phyloP scores from a whole-genome alignment of 1,140 invertebrate species.

The Macrotrachela quadricornifera region DNA sequence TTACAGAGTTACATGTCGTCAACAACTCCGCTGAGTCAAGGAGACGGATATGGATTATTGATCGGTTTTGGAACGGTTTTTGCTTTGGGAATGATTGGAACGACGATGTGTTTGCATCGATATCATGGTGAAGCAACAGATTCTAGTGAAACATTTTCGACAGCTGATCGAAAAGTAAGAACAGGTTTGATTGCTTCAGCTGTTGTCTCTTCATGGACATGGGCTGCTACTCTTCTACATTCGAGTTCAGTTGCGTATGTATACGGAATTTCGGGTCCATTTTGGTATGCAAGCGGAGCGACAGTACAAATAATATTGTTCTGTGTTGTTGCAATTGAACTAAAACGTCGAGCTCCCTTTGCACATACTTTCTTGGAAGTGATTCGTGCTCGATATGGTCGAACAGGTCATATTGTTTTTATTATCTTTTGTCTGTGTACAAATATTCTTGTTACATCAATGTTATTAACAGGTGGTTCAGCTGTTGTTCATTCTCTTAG shows the following conservation, averaged over 20 bases:
- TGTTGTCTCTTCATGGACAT: slow-evolving; percentile 32
- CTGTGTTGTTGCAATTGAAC: slow-evolving; percentile 15
- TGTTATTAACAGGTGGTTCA: slow-evolving; percentile 6
- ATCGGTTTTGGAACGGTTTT: no score
- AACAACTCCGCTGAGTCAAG: no score
- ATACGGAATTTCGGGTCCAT: slow-evolving; percentile 29
- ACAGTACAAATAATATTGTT: slow-evolving; percentile 29
- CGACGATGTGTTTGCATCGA: no score
- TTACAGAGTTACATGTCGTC: no score
- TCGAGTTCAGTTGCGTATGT: slow-evolving; percentile 26
- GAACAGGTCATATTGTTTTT: slow-evolving; percentile 22
- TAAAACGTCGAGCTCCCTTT: slow-evolving; percentile 26
- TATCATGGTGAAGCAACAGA: no score
- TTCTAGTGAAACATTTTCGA: no score
- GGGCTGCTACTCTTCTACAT: slow-evolving; percentile 31
- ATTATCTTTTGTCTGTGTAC: slow-evolving; percentile 27
- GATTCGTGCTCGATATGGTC: slow-evolving; percentile 26
- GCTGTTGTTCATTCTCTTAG: neutral
- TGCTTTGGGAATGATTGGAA: no score
- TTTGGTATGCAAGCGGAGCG: slow-evolving; percentile 31
- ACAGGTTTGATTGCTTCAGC: neutral
- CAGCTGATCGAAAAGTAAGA: no score
- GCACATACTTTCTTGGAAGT: slow-evolving; percentile 30
- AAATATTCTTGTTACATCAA: slow-evolving; percentile 24
- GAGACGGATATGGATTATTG: no score